These are phyloP conservation scores for Polydrusus cervinus DNA, from an alignment of 2,888 invertebrate species.

Conservation along the genomic window DNA sequence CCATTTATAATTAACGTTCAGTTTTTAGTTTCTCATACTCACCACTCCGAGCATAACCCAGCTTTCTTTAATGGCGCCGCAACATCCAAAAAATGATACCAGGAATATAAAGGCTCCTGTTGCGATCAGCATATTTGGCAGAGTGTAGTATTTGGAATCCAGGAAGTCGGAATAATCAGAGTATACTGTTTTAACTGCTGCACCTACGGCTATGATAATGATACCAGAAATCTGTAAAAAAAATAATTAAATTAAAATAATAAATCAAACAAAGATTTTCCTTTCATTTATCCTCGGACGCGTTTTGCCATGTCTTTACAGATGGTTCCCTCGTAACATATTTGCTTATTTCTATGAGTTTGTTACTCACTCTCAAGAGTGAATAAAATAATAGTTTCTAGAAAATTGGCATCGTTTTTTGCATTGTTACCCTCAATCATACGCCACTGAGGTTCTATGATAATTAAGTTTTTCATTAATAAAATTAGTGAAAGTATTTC, in stretches of 20 bases:
- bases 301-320: too few relatives aligned
- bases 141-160: constrained; percentile 86
- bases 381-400: too few relatives aligned
- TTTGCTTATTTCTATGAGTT: too few relatives aligned
- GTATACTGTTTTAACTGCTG: constrained; percentile 82
- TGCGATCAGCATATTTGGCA: constrained; percentile 89
- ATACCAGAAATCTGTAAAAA: constrained; percentile 88
- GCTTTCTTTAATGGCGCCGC: constrained; percentile 95
- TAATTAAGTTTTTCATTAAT: too few relatives aligned
- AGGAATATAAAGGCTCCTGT: constrained; percentile 93
- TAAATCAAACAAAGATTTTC: too few relatives aligned
- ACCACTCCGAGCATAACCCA: constrained; percentile 95
- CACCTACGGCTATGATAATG: constrained; percentile 87
- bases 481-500: too few relatives aligned
- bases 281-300: too few relatives aligned
- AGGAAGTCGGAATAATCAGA: constrained; percentile 86
- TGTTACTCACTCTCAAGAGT: too few relatives aligned
- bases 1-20: too few relatives aligned
- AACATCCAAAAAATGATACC: constrained; percentile 96
- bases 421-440: too few relatives aligned
- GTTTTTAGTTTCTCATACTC: constrained; percentile 67
- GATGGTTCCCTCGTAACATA: too few relatives aligned
- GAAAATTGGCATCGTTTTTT: background rate
- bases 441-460: too few relatives aligned
- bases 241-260: constrained; percentile 37